Conservation (phyloP, 2,888 invertebrate genomes). For the Limulus polyphemus region DNA sequence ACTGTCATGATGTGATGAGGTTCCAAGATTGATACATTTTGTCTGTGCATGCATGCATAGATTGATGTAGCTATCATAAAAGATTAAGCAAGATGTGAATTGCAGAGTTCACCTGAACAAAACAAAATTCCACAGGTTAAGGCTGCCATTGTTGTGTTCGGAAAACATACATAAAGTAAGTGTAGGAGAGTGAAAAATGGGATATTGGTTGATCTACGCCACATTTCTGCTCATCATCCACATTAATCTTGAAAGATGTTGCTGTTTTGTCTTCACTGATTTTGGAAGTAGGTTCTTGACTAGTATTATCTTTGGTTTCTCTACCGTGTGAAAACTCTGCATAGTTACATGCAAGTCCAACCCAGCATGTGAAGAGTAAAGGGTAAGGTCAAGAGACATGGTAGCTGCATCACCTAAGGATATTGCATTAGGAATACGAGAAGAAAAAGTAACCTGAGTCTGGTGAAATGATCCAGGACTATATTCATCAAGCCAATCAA, state of each 20-base stretch:
- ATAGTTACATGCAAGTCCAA: constrained; percentile 30
- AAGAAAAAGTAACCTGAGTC: constrained; percentile 95
- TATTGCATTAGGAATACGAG: constrained; percentile 89
- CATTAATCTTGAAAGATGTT: too few species aligned
- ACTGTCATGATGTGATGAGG: too few species aligned
- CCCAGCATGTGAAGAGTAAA: constrained; percentile 61
- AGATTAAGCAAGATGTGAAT: too few species aligned
- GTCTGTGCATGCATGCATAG: too few species aligned
- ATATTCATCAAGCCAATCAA: constrained; percentile 96
- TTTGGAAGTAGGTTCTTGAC: background rate
- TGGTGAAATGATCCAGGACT: constrained; percentile 94
- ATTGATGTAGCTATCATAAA: too few species aligned
- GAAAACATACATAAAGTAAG: constrained; percentile 75
- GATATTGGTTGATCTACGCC: background rate
- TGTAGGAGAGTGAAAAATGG: constrained; percentile 15
- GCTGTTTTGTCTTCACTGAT: background rate
- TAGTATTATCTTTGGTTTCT: background rate
- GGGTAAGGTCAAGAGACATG: constrained; percentile 83
- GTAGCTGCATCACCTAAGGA: constrained; percentile 80
- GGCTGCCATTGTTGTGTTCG: constrained; percentile 92
- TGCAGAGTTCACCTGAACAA: constrained; percentile 43
- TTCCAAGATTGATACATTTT: too few species aligned
- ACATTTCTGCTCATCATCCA: background rate
- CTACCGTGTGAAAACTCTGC: background rate
- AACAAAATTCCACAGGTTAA: constrained; percentile 94